Evolutionary conservation across 2,113 vertebrate genomes (phyloP), one percentile per base, ranked within the genome.

Genomic region (Epinephelus moara): DNA sequence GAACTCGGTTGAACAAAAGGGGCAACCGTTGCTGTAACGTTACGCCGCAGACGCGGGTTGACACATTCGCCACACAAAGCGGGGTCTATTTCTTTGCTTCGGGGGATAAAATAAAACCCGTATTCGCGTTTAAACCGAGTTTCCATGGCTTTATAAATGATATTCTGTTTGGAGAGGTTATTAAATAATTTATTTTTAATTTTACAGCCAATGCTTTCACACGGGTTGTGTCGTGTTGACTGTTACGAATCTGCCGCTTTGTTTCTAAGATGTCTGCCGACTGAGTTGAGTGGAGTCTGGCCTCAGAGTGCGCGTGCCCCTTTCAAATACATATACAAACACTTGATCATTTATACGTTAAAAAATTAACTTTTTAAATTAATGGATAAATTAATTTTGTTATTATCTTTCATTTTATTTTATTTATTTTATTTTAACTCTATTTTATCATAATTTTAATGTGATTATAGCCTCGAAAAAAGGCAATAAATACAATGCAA

Each of bases 1-100:
- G 92, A 93, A 95, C 91, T 94, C 91, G 56, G 52, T 40, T 86
- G 91, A 94, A 96, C 95, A 96, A 96, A 95, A 95, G 95, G 90
- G 86, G 89, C 79, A 89, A 86, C 89, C 86, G 91, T 92, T 89
- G 90, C 90, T 89, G 89, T 80, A 73, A 70, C 86, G 71, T 56
- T 88, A 52, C 85, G 85, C 87, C 85, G 81, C 66, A 53, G 78
- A 78, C 87, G 84, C 88, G 82, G 70, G 66, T 73, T 47, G 70
- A 84, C 94, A 95, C 92, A 92, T 96, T 96, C 95, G 94, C 84
- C 90, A 94, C 88, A 89, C 68, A 66, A 78, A 85, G 52, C 62
- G 62, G 55, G 60, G 3, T 66, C 67, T 86, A 79, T 79, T 82
- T 70, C n/a, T 57, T n/a, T 13, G 21, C 21, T 57, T 57, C 49